Percentiles rank a stretch among this genome's conserved stretches.
Evolutionary conservation across 2,113 vertebrate species (phyloP).

Genomic region (Phrynosoma platyrhinos): DNA sequence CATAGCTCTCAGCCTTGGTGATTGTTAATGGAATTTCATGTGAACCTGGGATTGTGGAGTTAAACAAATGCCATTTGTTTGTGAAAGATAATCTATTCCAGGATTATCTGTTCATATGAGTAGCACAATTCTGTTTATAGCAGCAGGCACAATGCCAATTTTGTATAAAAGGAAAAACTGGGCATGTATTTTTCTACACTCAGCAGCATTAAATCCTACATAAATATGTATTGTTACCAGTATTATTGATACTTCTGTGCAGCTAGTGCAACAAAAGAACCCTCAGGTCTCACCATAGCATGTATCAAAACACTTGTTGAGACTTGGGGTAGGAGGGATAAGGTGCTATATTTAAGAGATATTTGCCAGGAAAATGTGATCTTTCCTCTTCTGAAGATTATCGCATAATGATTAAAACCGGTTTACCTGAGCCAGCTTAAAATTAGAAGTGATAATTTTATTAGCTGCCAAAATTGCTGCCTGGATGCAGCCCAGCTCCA

Average conservation of each 20-base stretch:
- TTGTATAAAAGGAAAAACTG: background rate
- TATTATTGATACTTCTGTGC: background rate
- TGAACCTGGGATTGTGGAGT: background rate
- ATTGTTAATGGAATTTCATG: background rate
- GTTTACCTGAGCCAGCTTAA: too few relatives aligned
- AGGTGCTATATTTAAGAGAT: background rate
- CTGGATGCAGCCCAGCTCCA: too few relatives aligned
- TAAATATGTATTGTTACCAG: background rate
- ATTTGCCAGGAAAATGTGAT: background rate
- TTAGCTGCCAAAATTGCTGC: too few relatives aligned
- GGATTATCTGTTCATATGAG: background rate
- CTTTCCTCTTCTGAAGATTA: background rate
- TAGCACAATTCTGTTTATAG: background rate
- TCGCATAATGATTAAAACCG: too few relatives aligned
- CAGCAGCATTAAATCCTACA: background rate
- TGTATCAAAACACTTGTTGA: conserved; percentile 3
- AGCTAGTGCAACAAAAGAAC: background rate
- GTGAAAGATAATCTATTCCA: background rate
- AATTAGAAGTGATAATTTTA: too few relatives aligned
- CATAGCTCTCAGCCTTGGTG: background rate
- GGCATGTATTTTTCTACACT: background rate
- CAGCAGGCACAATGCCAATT: background rate
- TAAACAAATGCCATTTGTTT: background rate
- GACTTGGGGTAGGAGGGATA: background rate
- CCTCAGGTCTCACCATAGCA: conserved; percentile 1